Evolutionary conservation across 2,888 invertebrate species (phyloP).

Genomic region (Stenodera caucasica): DNA sequence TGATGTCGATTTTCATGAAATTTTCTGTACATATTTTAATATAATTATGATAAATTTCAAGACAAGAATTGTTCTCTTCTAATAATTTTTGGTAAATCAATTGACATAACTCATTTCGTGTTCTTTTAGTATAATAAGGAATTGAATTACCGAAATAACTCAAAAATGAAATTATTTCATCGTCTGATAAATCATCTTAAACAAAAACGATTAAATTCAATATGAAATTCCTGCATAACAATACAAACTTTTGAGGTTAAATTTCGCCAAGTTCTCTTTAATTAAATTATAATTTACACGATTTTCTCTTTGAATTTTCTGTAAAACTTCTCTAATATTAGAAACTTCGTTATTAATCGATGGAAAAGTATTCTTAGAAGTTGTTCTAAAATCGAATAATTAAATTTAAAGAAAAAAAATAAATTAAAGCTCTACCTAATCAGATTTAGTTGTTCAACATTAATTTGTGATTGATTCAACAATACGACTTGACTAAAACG

Average conservation of each 20-base stretch:
- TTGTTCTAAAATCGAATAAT: background rate
- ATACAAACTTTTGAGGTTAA: background rate
- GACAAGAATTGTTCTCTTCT: slow-evolving; percentile 55
- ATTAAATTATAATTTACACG: background rate
- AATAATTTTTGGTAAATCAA: slow-evolving; percentile 60
- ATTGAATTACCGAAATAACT: slow-evolving; percentile 61
- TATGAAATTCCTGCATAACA: background rate
- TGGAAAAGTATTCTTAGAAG: background rate
- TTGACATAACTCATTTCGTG: slow-evolving; percentile 58
- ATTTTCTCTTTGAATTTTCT: background rate
- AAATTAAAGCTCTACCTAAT: background rate
- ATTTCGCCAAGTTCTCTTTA: background rate
- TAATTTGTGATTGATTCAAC: background rate
- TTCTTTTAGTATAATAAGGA: slow-evolving; percentile 57
- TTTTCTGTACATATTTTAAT: slow-evolving; percentile 65
- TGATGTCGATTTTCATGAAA: slow-evolving; percentile 54
- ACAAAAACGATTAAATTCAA: background rate
- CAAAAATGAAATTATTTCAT: slow-evolving; percentile 59
- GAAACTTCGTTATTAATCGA: background rate
- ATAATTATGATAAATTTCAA: slow-evolving; percentile 61
- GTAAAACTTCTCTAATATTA: background rate
- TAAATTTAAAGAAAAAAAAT: background rate
- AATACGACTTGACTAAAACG: background rate
- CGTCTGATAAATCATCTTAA: slow-evolving; percentile 48
- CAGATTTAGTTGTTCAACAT: background rate